Conservation (phyloP, 2,888 invertebrate species). For the Entomobrya proxima region DNA sequence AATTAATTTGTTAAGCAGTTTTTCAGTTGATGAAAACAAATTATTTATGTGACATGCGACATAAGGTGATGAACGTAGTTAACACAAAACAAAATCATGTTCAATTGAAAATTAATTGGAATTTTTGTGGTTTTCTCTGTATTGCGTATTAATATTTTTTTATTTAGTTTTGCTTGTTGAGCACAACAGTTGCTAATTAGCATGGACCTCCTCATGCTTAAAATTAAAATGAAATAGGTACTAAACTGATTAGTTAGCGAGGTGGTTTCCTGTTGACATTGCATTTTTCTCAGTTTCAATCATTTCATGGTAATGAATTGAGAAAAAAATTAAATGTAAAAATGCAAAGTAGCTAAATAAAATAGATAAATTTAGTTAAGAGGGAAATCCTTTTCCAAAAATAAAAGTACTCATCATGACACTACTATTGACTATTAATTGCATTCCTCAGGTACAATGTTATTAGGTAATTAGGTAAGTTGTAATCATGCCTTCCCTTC, state of each 20-base stretch:
- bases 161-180: constrained; percentile 30
- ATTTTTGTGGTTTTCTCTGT: background rate
- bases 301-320: background rate
- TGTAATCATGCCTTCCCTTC: constrained; percentile 35
- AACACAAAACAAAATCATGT: constrained; percentile 8
- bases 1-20: constrained; percentile 29
- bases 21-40: background rate
- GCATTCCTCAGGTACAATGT: background rate
- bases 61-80: too few relatives aligned
- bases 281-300: constrained; percentile 25
- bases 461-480: background rate
- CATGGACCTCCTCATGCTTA: background rate
- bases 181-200: constrained; percentile 13
- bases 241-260: background rate
- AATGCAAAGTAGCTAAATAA: constrained; percentile 4
- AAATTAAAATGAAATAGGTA: background rate
- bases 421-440: background rate
- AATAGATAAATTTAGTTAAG: constrained; percentile 5
- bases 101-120: constrained; percentile 27
- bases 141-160: constrained; percentile 11
- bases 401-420: background rate
- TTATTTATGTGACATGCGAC: background rate
- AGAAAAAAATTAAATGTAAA: background rate
- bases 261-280: constrained; percentile 51
- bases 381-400: background rate